These are phyloP conservation scores for Nyctereutes procyonoides DNA, from an alignment of 2,113 vertebrate species.

Conservation along the genomic window DNA sequence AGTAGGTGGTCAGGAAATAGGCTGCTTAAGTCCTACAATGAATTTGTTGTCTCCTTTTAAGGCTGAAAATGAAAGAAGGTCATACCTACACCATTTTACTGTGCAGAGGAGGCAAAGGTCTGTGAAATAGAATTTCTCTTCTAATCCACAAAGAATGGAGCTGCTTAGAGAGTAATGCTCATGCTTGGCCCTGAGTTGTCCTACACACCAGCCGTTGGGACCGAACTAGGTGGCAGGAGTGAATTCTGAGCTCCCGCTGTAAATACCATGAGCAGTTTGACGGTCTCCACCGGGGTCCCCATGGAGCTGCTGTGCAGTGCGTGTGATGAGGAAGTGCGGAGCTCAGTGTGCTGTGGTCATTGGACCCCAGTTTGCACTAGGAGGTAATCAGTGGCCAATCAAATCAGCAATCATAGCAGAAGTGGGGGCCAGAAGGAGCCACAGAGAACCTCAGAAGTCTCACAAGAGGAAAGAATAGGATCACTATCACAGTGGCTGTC, in stretches of 20 bases:
- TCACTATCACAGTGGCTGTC: background rate
- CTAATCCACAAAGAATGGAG: background rate
- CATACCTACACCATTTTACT: background rate
- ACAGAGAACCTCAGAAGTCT: background rate
- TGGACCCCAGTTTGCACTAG: background rate
- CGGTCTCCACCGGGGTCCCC: background rate
- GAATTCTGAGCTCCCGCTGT: background rate
- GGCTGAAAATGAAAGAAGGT: background rate
- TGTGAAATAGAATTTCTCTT: background rate
- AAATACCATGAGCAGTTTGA: background rate
- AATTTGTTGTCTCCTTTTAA: background rate
- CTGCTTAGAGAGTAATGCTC: background rate
- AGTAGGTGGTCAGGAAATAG: background rate
- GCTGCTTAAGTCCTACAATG: background rate
- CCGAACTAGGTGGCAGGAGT: background rate
- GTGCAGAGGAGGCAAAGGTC: background rate
- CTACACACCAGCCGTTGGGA: background rate
- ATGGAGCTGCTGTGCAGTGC: too few species aligned
- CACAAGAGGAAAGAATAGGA: background rate
- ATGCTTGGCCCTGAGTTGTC: background rate
- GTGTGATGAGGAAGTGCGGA: background rate
- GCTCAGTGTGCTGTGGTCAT: background rate
- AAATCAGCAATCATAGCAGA: background rate
- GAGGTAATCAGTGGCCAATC: background rate
- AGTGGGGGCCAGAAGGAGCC: background rate